phyloP scores from a whole-genome alignment of 2,888 invertebrate species.

The Chesias legatella region DNA sequence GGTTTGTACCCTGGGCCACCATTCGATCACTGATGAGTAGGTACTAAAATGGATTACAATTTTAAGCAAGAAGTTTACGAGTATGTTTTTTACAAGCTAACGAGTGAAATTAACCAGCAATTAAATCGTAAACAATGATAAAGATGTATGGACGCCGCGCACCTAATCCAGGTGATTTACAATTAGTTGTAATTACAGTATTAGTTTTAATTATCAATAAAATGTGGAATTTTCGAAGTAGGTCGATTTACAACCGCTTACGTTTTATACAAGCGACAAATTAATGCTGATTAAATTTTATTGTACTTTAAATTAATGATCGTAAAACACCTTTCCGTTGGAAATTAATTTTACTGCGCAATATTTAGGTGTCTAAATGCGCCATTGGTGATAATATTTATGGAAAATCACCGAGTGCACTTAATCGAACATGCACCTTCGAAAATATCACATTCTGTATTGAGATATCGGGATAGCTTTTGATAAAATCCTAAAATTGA shows the following conservation, averaged over 20 bases:
- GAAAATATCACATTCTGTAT: background rate
- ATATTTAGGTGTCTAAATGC: conserved; percentile 27
- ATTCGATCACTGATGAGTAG: too few relatives aligned
- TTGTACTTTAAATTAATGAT: conserved; percentile 45
- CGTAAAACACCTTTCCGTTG: conserved; percentile 34
- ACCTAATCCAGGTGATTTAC: conserved; percentile 71
- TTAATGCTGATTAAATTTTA: conserved; percentile 50
- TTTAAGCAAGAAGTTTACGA: conserved; percentile 6
- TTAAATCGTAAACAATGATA: conserved; percentile 76
- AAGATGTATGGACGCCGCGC: conserved; percentile 62
- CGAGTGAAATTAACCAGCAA: conserved; percentile 60
- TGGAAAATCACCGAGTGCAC: conserved; percentile 30
- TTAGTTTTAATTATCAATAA: conserved; percentile 72
- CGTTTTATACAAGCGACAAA: conserved; percentile 38
- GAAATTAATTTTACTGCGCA: conserved; percentile 30
- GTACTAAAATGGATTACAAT: too few relatives aligned
- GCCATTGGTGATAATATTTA: conserved; percentile 26
- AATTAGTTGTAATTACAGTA: conserved; percentile 68
- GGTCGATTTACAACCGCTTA: conserved; percentile 50
- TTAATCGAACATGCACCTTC: conserved; percentile 19
- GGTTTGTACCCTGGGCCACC: too few relatives aligned
- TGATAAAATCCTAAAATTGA: too few relatives aligned
- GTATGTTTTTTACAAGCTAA: conserved; percentile 49
- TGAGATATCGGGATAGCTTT: too few relatives aligned
- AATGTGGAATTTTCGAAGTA: conserved; percentile 46